A percentile compares a stretch with the other conserved stretches of the same genome.
These are phyloP conservation scores for Heterocephalus glaber DNA, from an alignment of 2,113 vertebrate species.

Conservation along the genomic window DNA sequence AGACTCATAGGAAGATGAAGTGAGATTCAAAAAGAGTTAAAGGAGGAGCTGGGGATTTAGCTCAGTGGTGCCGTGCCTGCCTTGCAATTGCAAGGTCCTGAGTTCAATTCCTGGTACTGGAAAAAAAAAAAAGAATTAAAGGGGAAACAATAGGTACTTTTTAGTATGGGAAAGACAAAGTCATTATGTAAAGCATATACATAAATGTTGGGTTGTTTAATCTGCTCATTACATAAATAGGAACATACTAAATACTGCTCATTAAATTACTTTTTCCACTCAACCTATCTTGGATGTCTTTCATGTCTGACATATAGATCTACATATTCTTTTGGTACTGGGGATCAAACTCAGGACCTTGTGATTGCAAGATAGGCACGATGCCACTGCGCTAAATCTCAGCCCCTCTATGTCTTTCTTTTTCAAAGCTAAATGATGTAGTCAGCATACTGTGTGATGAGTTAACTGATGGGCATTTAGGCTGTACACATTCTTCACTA, in stretches of 20 bases:
- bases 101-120: neutral
- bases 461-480: slow-evolving; percentile 8
- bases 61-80: no score
- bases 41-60: neutral
- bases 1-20: neutral
- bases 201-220: slow-evolving; percentile 15
- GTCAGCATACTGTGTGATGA: neutral
- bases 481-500: neutral
- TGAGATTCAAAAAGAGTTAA: neutral
- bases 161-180: slow-evolving; percentile 32
- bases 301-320: neutral
- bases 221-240: neutral
- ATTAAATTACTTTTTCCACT: neutral
- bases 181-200: neutral
- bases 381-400: no score
- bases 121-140: slow-evolving; percentile 35
- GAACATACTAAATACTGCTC: neutral
- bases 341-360: no score
- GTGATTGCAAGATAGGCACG: no score
- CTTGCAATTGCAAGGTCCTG: no score
- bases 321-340: neutral
- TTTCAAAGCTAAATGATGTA: neutral
- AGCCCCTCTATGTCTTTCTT: neutral
- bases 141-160: neutral
- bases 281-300: slow-evolving; percentile 33